Percentiles rank a stretch among this genome's conserved stretches.
phyloP scores from a whole-genome alignment of 2,113 vertebrate species.

The Pseudopodoces humilis region DNA sequence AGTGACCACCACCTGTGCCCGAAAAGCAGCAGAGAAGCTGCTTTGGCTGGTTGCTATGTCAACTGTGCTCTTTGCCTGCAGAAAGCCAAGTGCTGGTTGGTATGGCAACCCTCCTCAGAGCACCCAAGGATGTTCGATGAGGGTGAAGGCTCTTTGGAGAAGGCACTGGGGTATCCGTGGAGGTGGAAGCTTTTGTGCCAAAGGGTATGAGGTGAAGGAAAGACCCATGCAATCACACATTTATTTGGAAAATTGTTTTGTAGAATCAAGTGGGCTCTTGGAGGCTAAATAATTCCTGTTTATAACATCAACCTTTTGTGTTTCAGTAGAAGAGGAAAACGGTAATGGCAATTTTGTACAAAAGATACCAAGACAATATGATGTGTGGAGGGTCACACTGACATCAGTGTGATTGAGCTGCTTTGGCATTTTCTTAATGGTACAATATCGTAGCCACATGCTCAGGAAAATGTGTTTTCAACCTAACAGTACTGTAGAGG shows the following conservation, averaged over 20 bases:
- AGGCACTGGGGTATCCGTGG: not conserved
- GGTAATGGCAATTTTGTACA: not conserved
- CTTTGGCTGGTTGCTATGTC: constrained; percentile 57
- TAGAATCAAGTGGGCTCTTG: not conserved
- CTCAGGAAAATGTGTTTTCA: not conserved
- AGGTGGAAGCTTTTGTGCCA: not conserved
- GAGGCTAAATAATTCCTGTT: not conserved
- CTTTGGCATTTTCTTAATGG: not conserved
- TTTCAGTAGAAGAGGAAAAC: not conserved
- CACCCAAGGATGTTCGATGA: not conserved
- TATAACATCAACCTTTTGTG: not conserved
- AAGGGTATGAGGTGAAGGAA: not conserved
- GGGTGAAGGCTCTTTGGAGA: not conserved
- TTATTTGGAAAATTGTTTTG: not conserved
- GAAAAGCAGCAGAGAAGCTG: not conserved
- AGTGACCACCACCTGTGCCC: not conserved
- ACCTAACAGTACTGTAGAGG: not conserved
- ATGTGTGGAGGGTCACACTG: not conserved
- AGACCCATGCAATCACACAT: not conserved
- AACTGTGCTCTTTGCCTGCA: constrained; percentile 10
- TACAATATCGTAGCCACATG: not conserved
- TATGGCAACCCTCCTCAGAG: constrained; percentile 45
- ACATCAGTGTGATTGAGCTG: not conserved
- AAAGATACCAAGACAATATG: not conserved
- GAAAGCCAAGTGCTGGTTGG: not conserved